phyloP scores from a whole-genome alignment of 2,113 vertebrate species.

The Mobula hypostoma region DNA sequence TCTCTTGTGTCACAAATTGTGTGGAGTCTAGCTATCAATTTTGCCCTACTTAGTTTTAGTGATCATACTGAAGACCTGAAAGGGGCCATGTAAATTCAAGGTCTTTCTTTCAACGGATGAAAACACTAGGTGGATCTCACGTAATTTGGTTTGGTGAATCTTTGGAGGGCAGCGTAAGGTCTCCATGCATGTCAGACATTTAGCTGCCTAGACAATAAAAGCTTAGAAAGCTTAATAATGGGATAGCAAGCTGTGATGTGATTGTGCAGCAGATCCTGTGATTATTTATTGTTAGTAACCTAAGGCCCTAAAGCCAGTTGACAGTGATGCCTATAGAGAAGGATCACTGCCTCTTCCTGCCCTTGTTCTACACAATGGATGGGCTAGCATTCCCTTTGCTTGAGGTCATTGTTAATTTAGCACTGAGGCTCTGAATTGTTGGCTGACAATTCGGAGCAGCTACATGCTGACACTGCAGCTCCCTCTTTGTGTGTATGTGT shows the following conservation, averaged over 20 bases:
- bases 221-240: neutral
- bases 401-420: slow-evolving; percentile 47
- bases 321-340: neutral
- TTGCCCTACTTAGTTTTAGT: neutral
- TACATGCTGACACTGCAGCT: slow-evolving; percentile 69
- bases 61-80: neutral
- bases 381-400: slow-evolving; percentile 56
- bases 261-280: slow-evolving; percentile 20
- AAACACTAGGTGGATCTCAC: neutral
- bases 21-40: neutral
- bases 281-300: neutral
- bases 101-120: neutral
- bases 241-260: neutral
- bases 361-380: slow-evolving; percentile 25
- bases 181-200: neutral
- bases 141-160: neutral
- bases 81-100: neutral
- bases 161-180: neutral
- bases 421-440: slow-evolving; percentile 53
- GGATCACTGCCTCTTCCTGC: neutral
- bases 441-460: slow-evolving; percentile 50
- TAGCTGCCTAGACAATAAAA: neutral
- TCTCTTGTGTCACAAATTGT: no score
- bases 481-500: slow-evolving; percentile 12
- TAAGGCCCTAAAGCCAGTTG: slow-evolving; percentile 27